Percentiles rank a stretch among this genome's conserved stretches.
These are phyloP conservation scores for Fulmarus glacialis DNA, from an alignment of 2,113 vertebrate species.

Conservation along the genomic window DNA sequence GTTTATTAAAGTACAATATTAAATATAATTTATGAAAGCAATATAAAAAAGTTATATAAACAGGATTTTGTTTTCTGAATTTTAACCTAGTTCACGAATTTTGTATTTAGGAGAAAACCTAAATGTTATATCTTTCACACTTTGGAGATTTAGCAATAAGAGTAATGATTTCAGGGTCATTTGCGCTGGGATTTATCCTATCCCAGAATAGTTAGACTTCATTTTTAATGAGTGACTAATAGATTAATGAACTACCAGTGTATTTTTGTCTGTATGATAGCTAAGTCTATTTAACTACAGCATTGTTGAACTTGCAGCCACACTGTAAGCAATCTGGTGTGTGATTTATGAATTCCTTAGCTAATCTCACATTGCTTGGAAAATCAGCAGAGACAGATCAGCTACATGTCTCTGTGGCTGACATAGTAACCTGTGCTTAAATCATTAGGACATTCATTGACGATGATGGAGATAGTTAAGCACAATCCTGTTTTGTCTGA, in stretches of 20 bases:
- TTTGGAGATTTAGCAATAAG: neutral
- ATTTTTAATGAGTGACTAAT: neutral
- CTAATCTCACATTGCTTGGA: neutral
- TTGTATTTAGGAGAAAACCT: neutral
- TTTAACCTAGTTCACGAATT: neutral
- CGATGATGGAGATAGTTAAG: fast-evolving
- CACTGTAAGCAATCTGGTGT: neutral
- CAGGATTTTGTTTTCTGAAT: neutral
- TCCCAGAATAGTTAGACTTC: neutral
- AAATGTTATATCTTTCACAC: neutral
- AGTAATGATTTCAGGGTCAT: neutral
- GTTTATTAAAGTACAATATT: neutral
- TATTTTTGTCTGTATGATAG: neutral
- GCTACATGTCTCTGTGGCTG: neutral
- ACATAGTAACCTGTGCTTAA: neutral
- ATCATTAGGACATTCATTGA: neutral
- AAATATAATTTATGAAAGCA: neutral
- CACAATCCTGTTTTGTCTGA: neutral
- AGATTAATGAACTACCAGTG: neutral
- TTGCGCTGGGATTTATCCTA: neutral
- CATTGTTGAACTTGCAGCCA: neutral
- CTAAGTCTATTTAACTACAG: neutral
- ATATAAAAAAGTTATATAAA: neutral
- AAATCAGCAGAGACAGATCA: neutral
- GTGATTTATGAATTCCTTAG: neutral